A percentile compares a stretch with the other conserved stretches of the same genome.
These are phyloP conservation scores for Microtus richardsoni DNA, from an alignment of 2,113 vertebrate genomes.

Conservation along the genomic window DNA sequence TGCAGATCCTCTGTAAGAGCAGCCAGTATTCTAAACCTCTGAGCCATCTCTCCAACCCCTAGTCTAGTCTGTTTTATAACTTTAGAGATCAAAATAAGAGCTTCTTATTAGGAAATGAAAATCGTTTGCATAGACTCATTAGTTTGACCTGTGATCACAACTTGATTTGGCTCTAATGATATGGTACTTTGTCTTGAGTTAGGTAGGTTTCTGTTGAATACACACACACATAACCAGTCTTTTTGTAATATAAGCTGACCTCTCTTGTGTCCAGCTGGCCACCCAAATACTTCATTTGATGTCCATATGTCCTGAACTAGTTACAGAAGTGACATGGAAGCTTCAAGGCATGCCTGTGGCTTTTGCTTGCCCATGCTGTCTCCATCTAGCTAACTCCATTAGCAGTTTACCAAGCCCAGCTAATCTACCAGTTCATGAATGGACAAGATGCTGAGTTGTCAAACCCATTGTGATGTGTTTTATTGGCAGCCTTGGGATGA, in stretches of 20 bases:
- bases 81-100: not conserved
- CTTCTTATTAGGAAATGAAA: not conserved
- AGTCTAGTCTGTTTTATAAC: constrained; percentile 21
- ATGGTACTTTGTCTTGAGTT: not conserved
- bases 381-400: too few species aligned
- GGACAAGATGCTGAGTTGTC: not conserved
- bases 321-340: not conserved
- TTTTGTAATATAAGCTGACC: not conserved
- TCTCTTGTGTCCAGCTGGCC: not conserved
- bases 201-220: not conserved
- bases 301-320: not conserved
- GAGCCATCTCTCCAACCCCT: not conserved
- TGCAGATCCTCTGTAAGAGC: not conserved
- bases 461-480: not conserved
- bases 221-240: not conserved
- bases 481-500: constrained; percentile 83
- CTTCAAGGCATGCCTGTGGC: not conserved
- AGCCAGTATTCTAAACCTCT: not conserved
- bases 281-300: not conserved
- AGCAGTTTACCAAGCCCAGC: not conserved
- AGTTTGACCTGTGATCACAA: not conserved
- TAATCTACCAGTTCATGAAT: not conserved
- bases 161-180: constrained; percentile 19
- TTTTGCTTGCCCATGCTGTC: not conserved
- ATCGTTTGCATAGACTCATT: not conserved